Conservation (phyloP, 2,888 invertebrate genomes). For the Nysson spinosus region DNA sequence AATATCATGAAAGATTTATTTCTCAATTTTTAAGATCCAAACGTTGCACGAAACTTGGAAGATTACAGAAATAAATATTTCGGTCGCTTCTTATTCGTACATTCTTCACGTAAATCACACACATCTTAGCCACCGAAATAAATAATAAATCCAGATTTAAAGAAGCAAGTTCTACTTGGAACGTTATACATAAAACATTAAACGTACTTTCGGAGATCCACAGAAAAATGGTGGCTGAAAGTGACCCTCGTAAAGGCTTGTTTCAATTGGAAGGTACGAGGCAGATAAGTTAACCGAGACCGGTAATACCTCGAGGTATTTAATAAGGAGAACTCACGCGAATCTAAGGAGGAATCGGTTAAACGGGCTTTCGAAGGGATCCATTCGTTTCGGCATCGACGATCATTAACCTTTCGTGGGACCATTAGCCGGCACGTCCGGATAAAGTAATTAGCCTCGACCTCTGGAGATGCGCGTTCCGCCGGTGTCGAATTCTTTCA, state of each 20-base stretch:
- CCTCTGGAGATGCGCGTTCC: slow-evolving; percentile 34
- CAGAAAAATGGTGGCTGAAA: no score
- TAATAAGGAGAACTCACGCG: slow-evolving; percentile 36
- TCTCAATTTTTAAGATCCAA: no score
- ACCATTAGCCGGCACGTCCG: slow-evolving; percentile 54
- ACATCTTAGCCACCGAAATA: no score
- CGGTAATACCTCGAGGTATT: slow-evolving; percentile 27
- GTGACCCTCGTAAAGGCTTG: no score
- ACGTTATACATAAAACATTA: no score
- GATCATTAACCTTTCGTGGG: slow-evolving; percentile 48
- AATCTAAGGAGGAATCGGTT: slow-evolving; percentile 32
- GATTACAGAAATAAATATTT: no score
- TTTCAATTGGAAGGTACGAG: slow-evolving; percentile 1
- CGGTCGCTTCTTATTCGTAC: no score
- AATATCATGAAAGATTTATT: no score
- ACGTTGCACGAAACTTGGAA: no score
- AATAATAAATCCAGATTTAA: no score
- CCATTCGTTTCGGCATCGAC: slow-evolving; percentile 50
- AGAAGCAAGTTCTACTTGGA: no score
- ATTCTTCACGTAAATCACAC: no score
- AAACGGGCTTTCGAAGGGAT: slow-evolving; percentile 32
- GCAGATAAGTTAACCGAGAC: slow-evolving; percentile 6
- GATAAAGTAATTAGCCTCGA: slow-evolving; percentile 71
- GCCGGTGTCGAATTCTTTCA: slow-evolving; percentile 53
- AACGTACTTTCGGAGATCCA: not conserved